Percentiles rank a stretch among this genome's conserved stretches.
These are phyloP conservation scores for Strigops habroptila DNA, from an alignment of 2,113 vertebrate genomes.

Conservation along the genomic window DNA sequence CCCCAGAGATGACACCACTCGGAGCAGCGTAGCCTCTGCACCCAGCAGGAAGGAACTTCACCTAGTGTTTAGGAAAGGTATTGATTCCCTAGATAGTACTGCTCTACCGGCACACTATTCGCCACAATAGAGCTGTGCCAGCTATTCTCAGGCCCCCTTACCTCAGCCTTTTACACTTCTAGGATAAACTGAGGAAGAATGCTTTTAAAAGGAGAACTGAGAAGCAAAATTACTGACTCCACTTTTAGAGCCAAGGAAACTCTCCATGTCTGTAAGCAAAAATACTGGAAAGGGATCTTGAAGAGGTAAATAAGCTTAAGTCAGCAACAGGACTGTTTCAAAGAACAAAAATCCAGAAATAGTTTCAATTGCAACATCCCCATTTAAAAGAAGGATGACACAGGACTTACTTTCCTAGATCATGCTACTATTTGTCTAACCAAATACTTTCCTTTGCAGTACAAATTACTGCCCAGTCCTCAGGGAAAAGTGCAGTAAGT, in stretches of 20 bases:
- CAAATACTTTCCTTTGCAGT: background rate
- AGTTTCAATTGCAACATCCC: background rate
- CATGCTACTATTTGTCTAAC: background rate
- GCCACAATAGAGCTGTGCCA: background rate
- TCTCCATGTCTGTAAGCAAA: background rate
- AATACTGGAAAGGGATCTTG: background rate
- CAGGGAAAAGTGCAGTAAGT: background rate
- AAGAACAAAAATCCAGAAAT: background rate
- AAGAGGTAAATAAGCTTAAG: background rate
- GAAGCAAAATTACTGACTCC: slow-evolving; percentile 17
- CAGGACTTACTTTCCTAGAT: background rate
- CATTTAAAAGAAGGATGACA: background rate
- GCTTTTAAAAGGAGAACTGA: slow-evolving; percentile 8
- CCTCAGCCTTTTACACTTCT: background rate
- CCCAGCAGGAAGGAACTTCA: background rate
- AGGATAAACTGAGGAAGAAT: background rate
- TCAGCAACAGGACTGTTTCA: background rate
- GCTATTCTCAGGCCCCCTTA: background rate
- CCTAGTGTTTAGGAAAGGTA: background rate
- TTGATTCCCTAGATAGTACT: background rate
- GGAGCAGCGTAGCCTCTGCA: background rate
- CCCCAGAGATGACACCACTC: background rate
- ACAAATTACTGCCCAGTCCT: background rate
- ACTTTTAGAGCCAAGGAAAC: background rate
- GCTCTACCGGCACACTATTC: fast-evolving